Conservation (phyloP, 2,888 invertebrate genomes). For the Frankliniella fusca region DNA sequence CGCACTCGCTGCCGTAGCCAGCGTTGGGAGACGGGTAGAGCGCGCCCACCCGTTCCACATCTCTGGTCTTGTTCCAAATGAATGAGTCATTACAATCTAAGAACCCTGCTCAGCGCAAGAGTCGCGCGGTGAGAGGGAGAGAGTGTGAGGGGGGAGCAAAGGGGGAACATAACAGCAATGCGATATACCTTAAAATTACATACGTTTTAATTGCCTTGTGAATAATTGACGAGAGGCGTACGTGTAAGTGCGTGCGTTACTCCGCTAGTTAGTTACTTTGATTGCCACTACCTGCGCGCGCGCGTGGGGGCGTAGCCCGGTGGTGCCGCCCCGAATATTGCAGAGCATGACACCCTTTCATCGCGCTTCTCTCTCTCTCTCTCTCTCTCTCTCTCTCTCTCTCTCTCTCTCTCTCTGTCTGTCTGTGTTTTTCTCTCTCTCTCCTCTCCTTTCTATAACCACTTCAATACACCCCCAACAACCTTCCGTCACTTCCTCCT, state of each 20-base stretch:
- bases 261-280: conserved; percentile 20
- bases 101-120: neutral
- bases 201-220: conserved; percentile 23
- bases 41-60: too few relatives aligned
- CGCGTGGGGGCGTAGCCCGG: neutral
- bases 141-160: neutral
- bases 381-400: neutral
- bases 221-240: neutral
- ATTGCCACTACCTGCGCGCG: conserved; percentile 11
- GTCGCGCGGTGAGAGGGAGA: neutral
- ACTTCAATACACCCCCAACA: too few relatives aligned
- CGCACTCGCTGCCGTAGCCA: too few relatives aligned
- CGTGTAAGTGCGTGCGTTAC: neutral
- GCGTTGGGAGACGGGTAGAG: too few relatives aligned
- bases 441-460: neutral
- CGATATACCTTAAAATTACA: conserved; percentile 18
- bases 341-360: neutral
- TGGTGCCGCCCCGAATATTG: neutral
- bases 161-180: neutral
- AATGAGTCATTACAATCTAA: conserved; percentile 19
- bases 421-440: neutral
- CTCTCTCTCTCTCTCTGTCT: neutral
- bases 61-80: neutral
- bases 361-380: neutral
- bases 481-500: too few relatives aligned